Evolutionary conservation across 1,140 invertebrate species (phyloP).

Genomic region (Heliconius hermathena): DNA sequence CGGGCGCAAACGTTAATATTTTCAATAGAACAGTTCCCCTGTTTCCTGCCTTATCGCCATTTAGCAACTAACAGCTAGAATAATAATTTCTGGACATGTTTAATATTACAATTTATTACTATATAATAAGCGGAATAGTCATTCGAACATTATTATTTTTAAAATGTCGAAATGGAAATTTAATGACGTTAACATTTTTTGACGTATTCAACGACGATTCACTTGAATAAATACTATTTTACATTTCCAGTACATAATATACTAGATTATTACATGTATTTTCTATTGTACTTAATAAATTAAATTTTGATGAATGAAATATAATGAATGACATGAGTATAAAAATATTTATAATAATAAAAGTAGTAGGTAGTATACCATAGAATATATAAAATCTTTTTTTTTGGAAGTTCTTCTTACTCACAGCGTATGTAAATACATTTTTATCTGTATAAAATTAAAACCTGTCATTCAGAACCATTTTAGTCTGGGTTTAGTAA

Average conservation of each 20-base stretch:
- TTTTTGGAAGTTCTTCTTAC: too few species aligned
- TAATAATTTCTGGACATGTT: background rate
- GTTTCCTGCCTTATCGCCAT: constrained; percentile 48
- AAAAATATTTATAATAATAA: too few species aligned
- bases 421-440: too few species aligned
- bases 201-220: background rate
- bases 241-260: background rate
- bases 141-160: background rate
- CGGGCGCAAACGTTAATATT: constrained; percentile 41
- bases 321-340: too few species aligned
- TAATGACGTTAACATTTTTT: background rate
- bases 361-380: too few species aligned
- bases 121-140: background rate
- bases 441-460: too few species aligned
- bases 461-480: too few species aligned
- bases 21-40: constrained; percentile 41
- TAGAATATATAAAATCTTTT: too few species aligned
- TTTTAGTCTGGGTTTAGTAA: background rate
- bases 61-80: background rate
- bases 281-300: background rate
- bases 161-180: background rate
- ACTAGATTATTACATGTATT: background rate
- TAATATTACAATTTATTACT: background rate
- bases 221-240: constrained; percentile 17
- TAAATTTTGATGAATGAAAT: too few species aligned